Evolutionary conservation across 1,140 invertebrate species (phyloP).

Genomic region (Mactra quadrangularis): DNA sequence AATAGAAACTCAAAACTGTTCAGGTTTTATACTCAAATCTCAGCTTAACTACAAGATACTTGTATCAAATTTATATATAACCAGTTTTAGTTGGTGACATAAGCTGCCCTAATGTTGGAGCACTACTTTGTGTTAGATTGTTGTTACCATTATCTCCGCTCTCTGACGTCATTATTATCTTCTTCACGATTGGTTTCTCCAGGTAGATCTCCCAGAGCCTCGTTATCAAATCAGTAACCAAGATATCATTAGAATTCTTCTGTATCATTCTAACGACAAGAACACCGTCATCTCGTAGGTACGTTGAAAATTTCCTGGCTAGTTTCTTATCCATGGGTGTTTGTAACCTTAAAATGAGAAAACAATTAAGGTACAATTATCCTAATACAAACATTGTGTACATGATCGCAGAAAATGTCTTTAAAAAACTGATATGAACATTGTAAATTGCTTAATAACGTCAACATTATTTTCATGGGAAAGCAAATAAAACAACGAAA

Average conservation of each 20-base stretch:
- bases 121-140: background rate
- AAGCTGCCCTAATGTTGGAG: background rate
- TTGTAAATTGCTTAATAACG: background rate
- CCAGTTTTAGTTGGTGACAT: too few relatives aligned
- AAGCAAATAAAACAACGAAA: too few relatives aligned
- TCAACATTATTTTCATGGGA: too few relatives aligned
- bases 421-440: background rate
- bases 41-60: too few relatives aligned
- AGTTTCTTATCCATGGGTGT: slow-evolving; percentile 71
- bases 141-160: slow-evolving; percentile 22
- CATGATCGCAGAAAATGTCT: background rate
- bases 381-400: background rate
- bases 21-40: too few relatives aligned
- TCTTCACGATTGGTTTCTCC: slow-evolving; percentile 72
- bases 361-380: background rate
- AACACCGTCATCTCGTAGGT: slow-evolving; percentile 79
- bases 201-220: slow-evolving; percentile 76
- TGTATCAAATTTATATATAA: too few relatives aligned
- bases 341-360: slow-evolving; percentile 52
- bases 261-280: slow-evolving; percentile 76
- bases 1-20: too few relatives aligned
- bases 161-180: slow-evolving; percentile 53
- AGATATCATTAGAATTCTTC: slow-evolving; percentile 78
- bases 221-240: slow-evolving; percentile 74
- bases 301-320: slow-evolving; percentile 71